Conservation (phyloP, 2,888 invertebrate species). For the Margaritifera margaritifera region DNA sequence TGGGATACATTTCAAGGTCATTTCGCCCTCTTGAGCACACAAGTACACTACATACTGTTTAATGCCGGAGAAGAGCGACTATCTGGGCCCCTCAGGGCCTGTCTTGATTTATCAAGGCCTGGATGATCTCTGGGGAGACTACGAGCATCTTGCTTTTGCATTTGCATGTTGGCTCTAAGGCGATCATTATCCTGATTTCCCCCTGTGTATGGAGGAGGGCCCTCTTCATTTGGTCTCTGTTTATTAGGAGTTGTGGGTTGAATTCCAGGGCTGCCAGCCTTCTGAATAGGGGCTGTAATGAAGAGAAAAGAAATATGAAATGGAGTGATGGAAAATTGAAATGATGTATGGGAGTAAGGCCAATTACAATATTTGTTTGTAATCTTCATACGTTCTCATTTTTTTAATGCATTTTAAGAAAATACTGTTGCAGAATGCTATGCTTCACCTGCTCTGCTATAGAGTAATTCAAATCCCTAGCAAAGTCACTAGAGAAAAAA, state of each 20-base stretch:
- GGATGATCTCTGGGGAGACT: slow-evolving; percentile 33
- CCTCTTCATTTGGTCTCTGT: slow-evolving; percentile 52
- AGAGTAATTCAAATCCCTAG: too few relatives aligned
- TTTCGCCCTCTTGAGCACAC: too few relatives aligned
- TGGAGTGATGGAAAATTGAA: too few relatives aligned
- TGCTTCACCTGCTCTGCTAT: too few relatives aligned
- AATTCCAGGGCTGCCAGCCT: slow-evolving; percentile 30
- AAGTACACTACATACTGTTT: slow-evolving; percentile 45
- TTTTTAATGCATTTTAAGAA: too few relatives aligned
- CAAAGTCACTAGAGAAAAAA: too few relatives aligned
- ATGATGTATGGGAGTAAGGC: too few relatives aligned
- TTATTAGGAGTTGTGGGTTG: slow-evolving; percentile 34
- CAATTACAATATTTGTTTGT: too few relatives aligned
- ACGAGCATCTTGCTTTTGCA: slow-evolving; percentile 24
- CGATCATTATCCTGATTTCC: slow-evolving; percentile 32
- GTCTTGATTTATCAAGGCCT: slow-evolving; percentile 15
- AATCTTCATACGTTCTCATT: too few relatives aligned
- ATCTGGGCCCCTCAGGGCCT: slow-evolving; percentile 38
- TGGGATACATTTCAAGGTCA: too few relatives aligned
- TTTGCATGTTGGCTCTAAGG: slow-evolving; percentile 18
- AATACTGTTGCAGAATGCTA: too few relatives aligned
- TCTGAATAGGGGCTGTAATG: slow-evolving; percentile 39
- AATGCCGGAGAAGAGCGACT: slow-evolving; percentile 51
- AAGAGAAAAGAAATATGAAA: too few relatives aligned
- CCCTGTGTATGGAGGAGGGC: slow-evolving; percentile 55